Percentiles rank a stretch among this genome's conserved stretches.
Conservation (phyloP, 2,113 vertebrate species). For the Tamias sibiricus region DNA sequence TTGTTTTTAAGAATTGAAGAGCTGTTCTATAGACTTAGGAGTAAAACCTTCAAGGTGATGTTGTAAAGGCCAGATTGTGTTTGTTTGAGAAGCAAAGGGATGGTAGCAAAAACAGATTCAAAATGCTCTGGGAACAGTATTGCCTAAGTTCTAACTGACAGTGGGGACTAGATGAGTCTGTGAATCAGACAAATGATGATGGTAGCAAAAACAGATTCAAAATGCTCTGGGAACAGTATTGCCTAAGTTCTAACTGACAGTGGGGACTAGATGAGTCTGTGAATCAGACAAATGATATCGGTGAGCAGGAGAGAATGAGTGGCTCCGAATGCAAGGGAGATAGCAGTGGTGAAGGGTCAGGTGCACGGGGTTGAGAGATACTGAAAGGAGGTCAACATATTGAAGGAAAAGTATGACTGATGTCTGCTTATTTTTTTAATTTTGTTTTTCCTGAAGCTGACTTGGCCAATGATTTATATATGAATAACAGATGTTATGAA, state of each 20-base stretch:
- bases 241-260: not conserved
- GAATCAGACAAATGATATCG: not conserved
- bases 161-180: not conserved
- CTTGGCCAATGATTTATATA: not conserved
- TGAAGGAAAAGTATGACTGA: not conserved
- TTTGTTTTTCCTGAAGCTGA: not conserved
- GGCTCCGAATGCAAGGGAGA: not conserved
- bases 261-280: not conserved
- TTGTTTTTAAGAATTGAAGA: conserved; percentile 34
- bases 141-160: not conserved
- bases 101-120: not conserved
- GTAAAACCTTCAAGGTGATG: not conserved
- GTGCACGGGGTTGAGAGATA: too few relatives aligned
- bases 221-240: not conserved
- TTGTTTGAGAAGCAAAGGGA: not conserved
- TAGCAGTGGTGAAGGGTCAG: not conserved
- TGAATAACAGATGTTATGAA: not conserved
- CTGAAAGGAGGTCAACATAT: not conserved
- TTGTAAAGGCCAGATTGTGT: not conserved
- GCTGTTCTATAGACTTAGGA: not conserved
- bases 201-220: too few relatives aligned
- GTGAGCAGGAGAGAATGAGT: not conserved
- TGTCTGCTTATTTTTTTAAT: not conserved
- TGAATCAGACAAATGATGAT: not conserved
- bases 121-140: not conserved